Evolutionary conservation across 2,797 vertebrate species (phyloP).

Genomic region (Cynodonichthys magdalenae): DNA sequence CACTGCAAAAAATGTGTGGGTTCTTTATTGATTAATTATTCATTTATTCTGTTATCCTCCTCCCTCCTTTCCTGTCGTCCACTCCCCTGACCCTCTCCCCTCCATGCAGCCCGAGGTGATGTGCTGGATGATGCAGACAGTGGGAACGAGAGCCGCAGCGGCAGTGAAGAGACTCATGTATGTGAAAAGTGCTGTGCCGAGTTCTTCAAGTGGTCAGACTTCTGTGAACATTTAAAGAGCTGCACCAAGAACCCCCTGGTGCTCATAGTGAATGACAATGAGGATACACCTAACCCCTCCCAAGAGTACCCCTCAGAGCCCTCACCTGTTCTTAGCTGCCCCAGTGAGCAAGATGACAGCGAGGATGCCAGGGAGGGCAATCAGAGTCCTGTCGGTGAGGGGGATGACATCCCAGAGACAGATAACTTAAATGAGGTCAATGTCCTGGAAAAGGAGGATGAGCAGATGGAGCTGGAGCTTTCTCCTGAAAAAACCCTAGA

Average conservation of each 20-base stretch:
- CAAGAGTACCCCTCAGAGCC: constrained; percentile 87
- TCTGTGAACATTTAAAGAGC: constrained; percentile 93
- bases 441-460: constrained; percentile 85
- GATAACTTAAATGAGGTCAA: constrained; percentile 67
- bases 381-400: constrained; percentile 78
- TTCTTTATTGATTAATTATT: constrained; percentile 84
- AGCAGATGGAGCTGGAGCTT: constrained; percentile 94
- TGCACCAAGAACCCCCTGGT: constrained; percentile 96
- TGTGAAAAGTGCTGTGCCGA: constrained; percentile 97
- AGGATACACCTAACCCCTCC: constrained; percentile 83
- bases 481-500: constrained; percentile 82
- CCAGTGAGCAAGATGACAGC: constrained; percentile 90
- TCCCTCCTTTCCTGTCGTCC: constrained; percentile 30
- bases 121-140: constrained; percentile 93
- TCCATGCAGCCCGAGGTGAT: constrained; percentile 84
- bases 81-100: constrained; percentile 57
- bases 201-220: constrained; percentile 98
- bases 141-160: constrained; percentile 93
- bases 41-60: constrained; percentile 74
- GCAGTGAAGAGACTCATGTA: constrained; percentile 94
- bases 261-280: constrained; percentile 95
- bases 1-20: constrained; percentile 84
- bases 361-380: constrained; percentile 86
- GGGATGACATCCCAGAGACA: constrained; percentile 85
- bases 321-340: constrained; percentile 89